A percentile compares a stretch with the other conserved stretches of the same genome.
phyloP scores from a whole-genome alignment of 2,888 invertebrate species.

The Ochlodes sylvanus region DNA sequence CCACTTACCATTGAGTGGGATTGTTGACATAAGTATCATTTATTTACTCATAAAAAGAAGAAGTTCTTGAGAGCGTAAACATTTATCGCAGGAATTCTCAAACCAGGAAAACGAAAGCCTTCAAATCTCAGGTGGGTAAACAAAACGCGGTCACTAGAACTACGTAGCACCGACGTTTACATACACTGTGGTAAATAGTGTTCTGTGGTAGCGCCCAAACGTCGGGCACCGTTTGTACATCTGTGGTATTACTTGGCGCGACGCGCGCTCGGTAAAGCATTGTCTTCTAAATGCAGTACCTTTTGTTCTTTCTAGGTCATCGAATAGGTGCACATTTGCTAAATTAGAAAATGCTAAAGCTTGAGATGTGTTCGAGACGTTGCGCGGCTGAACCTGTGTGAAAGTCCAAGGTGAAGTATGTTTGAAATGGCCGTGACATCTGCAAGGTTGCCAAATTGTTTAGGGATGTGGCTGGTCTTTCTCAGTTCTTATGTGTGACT shows the following conservation, averaged over 20 bases:
- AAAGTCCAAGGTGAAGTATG: not conserved
- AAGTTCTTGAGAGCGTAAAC: not conserved
- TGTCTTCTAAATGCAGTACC: slow-evolving; percentile 14
- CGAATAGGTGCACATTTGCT: slow-evolving; percentile 13
- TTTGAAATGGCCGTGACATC: not conserved
- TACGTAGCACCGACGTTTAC: not conserved
- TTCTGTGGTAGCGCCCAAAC: too few species aligned
- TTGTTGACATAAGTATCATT: too few species aligned
- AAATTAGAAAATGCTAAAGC: slow-evolving; percentile 5
- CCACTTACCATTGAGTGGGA: too few species aligned
- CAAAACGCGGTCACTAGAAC: not conserved
- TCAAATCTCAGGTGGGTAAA: not conserved
- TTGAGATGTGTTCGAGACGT: not conserved
- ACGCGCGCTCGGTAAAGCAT: slow-evolving; percentile 8
- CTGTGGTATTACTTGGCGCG: slow-evolving; percentile 11
- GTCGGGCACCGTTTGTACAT: not conserved
- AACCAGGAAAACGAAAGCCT: not conserved
- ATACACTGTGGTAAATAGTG: too few species aligned
- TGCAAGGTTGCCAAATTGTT: not conserved
- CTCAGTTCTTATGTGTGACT: too few species aligned
- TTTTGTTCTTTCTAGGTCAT: slow-evolving; percentile 15
- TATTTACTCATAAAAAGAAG: too few species aligned
- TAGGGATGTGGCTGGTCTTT: too few species aligned
- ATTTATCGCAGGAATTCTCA: not conserved
- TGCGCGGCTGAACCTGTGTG: too few species aligned